A percentile compares a stretch with the other conserved stretches of the same genome.
Evolutionary conservation across 2,113 vertebrate genomes (phyloP).

Genomic region (Phyllostomus discolor): DNA sequence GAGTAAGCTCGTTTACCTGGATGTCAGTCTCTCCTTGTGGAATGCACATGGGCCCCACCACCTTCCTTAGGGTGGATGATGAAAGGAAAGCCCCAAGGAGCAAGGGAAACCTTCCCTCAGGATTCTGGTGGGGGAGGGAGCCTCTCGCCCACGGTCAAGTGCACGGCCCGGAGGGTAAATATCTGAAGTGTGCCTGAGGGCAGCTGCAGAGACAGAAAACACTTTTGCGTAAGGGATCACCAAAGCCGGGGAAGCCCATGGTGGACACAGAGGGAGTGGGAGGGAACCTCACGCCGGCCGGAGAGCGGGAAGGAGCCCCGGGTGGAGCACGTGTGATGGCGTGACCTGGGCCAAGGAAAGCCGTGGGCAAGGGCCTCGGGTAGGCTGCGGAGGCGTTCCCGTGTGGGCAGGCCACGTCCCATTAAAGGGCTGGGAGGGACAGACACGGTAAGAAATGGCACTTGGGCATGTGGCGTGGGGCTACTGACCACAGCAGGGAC

Average conservation of each 20-base stretch:
- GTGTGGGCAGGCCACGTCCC: neutral
- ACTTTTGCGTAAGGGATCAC: neutral
- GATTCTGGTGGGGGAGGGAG: neutral
- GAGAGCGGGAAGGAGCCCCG: neutral
- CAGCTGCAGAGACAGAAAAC: neutral
- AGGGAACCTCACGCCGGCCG: fast-evolving
- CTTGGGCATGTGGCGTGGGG: no score
- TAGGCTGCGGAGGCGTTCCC: neutral
- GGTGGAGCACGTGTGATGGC: neutral
- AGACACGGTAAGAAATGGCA: neutral
- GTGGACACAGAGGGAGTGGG: neutral
- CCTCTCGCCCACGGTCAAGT: neutral
- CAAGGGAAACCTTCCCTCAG: neutral
- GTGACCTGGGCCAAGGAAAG: neutral
- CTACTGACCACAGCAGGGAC: neutral
- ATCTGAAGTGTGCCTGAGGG: neutral
- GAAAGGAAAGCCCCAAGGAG: neutral
- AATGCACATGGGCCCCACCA: neutral
- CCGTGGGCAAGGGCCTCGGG: neutral
- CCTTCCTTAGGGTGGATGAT: neutral
- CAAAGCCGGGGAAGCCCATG: neutral
- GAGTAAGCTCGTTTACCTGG: neutral
- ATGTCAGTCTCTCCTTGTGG: neutral
- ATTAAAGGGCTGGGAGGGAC: neutral
- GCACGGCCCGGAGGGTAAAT: neutral